Conservation (phyloP, 2,113 vertebrate species). For the Ondatra zibethicus region DNA sequence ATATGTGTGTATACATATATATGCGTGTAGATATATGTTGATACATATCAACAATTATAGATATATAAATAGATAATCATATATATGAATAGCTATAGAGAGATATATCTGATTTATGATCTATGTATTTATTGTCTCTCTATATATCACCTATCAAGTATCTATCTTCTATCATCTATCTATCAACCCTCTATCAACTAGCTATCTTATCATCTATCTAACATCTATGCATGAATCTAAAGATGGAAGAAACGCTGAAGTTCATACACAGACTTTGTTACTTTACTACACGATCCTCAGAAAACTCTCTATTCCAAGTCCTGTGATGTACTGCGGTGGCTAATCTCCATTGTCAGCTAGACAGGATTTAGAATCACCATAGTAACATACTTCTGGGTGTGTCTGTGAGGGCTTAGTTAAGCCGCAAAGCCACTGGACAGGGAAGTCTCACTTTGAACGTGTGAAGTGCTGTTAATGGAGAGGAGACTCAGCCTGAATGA, state of each 20-base stretch:
- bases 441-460: neutral
- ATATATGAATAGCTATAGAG: neutral
- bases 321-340: neutral
- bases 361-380: neutral
- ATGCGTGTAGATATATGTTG: no score
- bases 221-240: neutral
- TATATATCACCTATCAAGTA: neutral
- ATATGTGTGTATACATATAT: no score
- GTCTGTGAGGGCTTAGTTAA: neutral
- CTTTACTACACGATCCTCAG: neutral
- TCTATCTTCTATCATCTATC: neutral
- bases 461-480: neutral
- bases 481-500: neutral
- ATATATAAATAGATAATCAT: neutral
- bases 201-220: neutral
- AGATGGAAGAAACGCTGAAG: neutral
- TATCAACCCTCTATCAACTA: no score
- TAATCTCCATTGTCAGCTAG: neutral
- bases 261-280: neutral
- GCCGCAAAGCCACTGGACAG: neutral
- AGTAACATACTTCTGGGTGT: neutral
- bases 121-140: neutral
- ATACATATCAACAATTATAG: neutral
- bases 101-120: neutral
- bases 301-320: neutral